These are phyloP conservation scores for Pseudachorutes palmiensis DNA, from an alignment of 1,140 invertebrate genomes.

Conservation along the genomic window DNA sequence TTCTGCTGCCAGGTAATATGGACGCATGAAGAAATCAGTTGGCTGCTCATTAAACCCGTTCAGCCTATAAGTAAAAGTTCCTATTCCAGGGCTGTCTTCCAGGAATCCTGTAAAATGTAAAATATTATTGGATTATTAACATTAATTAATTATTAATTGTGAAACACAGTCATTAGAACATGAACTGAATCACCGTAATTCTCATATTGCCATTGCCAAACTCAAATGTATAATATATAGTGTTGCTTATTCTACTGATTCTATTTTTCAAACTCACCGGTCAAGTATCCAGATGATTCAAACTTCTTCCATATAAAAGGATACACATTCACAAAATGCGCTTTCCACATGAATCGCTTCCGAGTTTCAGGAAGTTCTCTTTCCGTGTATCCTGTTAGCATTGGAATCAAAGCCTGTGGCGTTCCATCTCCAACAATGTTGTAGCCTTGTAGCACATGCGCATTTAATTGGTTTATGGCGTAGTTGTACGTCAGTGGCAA, in stretches of 20 bases:
- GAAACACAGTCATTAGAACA: background rate
- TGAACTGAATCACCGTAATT: background rate
- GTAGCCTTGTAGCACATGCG: too few relatives aligned
- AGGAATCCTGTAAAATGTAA: conserved; percentile 59
- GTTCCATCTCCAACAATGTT: too few relatives aligned
- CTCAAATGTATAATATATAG: too few relatives aligned
- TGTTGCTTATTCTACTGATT: too few relatives aligned
- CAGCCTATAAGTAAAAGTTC: conserved; percentile 83
- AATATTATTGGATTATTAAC: background rate
- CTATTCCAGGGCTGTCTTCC: conserved; percentile 74
- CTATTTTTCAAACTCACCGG: conserved; percentile 40
- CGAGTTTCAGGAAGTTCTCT: too few relatives aligned
- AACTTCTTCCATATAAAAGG: conserved; percentile 75
- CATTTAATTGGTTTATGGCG: too few relatives aligned
- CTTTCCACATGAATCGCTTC: too few relatives aligned
- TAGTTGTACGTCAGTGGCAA: too few relatives aligned
- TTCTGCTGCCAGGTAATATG: conserved; percentile 60
- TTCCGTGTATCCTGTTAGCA: too few relatives aligned
- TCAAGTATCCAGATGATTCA: conserved; percentile 57
- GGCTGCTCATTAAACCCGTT: conserved; percentile 76
- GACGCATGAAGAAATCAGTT: conserved; percentile 82
- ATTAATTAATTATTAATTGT: background rate
- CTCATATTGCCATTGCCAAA: background rate
- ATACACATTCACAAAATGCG: conserved; percentile 64
- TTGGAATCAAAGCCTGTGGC: too few relatives aligned